Conservation (phyloP, 2,888 invertebrate genomes). For the Ditula angustiorana region DNA sequence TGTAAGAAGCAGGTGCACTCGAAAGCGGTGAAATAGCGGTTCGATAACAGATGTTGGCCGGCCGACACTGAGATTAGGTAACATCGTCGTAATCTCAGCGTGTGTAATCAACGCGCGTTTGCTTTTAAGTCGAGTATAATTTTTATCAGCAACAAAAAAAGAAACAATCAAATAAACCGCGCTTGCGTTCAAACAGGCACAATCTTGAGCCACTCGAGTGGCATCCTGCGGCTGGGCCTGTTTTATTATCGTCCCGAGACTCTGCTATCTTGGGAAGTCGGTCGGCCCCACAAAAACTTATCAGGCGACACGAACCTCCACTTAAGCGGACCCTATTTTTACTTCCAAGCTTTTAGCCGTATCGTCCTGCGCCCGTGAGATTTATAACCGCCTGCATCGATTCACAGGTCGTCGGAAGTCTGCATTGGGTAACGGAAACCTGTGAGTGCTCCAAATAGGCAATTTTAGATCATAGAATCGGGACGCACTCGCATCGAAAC, state of each 20-base stretch:
- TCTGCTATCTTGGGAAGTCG: conserved; percentile 74
- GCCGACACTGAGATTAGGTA: conserved; percentile 68
- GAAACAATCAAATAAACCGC: conserved; percentile 59
- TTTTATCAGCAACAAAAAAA: conserved; percentile 49
- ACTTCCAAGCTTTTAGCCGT: conserved; percentile 80
- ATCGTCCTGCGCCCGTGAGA: conserved; percentile 71
- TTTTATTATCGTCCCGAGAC: conserved; percentile 73
- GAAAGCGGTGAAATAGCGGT: conserved; percentile 75
- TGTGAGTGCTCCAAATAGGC: conserved; percentile 64
- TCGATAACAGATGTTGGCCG: conserved; percentile 81
- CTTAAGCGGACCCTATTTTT: conserved; percentile 80
- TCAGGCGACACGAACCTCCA: conserved; percentile 80
- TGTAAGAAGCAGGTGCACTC: conserved; percentile 72
- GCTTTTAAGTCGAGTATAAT: conserved; percentile 27
- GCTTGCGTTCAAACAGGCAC: conserved; percentile 65
- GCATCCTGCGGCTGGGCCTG: conserved; percentile 59
- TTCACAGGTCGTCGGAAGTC: conserved; percentile 78
- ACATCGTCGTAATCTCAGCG: conserved; percentile 47
- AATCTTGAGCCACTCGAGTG: conserved; percentile 70
- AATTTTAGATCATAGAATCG: conserved; percentile 69
- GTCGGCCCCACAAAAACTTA: conserved; percentile 75
- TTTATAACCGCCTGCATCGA: conserved; percentile 77
- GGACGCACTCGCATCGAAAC: conserved; percentile 58
- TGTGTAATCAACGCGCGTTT: conserved; percentile 34
- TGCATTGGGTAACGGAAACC: conserved; percentile 75